Conservation (phyloP, 2,113 vertebrate species). For the Pangasianodon hypophthalmus region DNA sequence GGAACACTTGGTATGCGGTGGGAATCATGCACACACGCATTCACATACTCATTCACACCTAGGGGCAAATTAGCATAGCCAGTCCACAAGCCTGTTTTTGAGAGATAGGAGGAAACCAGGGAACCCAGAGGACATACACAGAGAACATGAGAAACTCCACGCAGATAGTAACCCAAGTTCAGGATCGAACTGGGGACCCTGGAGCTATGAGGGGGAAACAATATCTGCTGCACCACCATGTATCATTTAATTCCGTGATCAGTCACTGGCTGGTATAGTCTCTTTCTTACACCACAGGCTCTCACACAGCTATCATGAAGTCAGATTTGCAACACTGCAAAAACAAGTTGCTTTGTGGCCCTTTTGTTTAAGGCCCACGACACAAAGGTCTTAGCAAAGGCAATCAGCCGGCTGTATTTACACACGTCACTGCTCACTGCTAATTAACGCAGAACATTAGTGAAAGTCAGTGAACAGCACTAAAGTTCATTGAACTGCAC, state of each 20-base stretch:
- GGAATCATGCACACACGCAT: not conserved
- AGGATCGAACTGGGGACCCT: not conserved
- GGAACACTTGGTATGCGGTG: not conserved
- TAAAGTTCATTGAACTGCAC: not conserved
- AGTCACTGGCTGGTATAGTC: not conserved
- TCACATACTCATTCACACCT: not conserved
- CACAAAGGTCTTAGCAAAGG: not conserved
- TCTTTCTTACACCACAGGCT: not conserved
- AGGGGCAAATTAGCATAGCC: not conserved
- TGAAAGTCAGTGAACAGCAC: constrained; percentile 4
- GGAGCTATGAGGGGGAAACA: not conserved
- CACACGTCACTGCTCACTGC: constrained; percentile 2
- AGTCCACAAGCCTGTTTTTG: not conserved
- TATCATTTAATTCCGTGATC: not conserved
- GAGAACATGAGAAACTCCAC: not conserved
- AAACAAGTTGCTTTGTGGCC: not conserved
- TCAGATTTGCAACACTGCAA: not conserved
- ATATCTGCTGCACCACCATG: not conserved
- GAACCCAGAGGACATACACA: not conserved
- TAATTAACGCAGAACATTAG: constrained; percentile 11
- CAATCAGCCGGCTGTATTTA: constrained; percentile 26
- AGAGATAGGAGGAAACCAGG: not conserved
- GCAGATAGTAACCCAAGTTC: not conserved
- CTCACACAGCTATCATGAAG: not conserved
- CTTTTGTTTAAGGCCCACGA: not conserved